Conservation (phyloP, 1,140 invertebrate genomes). For the Oscheius sp. region DNA sequence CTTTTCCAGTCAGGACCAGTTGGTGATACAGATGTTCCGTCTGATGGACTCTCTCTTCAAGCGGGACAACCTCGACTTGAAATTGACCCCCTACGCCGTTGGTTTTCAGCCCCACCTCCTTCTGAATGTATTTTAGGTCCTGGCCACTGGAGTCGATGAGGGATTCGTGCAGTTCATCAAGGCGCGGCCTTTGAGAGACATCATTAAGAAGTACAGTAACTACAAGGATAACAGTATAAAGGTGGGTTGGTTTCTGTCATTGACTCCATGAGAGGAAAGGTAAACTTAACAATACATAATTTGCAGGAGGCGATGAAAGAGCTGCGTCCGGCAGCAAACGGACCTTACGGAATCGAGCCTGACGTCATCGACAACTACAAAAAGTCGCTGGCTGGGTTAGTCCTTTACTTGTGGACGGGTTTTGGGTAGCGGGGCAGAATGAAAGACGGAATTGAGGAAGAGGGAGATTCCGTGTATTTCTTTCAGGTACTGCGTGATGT, state of each 20-base stretch:
- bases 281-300: neutral
- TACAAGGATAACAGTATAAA: slow-evolving; percentile 41
- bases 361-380: slow-evolving; percentile 98
- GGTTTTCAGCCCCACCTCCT: neutral
- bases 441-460: no score
- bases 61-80: slow-evolving; percentile 88
- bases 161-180: slow-evolving; percentile 95
- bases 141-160: slow-evolving; percentile 90
- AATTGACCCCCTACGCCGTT: slow-evolving; percentile 73
- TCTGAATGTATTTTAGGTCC: slow-evolving; percentile 62
- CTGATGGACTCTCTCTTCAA: slow-evolving; percentile 89
- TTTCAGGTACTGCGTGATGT: slow-evolving; percentile 85
- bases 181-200: slow-evolving; percentile 65
- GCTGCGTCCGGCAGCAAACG: slow-evolving; percentile 80
- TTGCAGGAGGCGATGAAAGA: slow-evolving; percentile 73
- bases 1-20: slow-evolving; percentile 77
- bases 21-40: slow-evolving; percentile 91
- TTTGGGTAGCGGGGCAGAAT: no score
- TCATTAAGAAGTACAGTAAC: slow-evolving; percentile 39
- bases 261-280: neutral
- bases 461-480: neutral
- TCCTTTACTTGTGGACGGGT: no score
- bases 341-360: slow-evolving; percentile 81
- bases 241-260: neutral
- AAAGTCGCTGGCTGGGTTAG: slow-evolving; percentile 76